Evolutionary conservation across 2,113 vertebrate species (phyloP).

Genomic region (Erythrolamprus reginae): DNA sequence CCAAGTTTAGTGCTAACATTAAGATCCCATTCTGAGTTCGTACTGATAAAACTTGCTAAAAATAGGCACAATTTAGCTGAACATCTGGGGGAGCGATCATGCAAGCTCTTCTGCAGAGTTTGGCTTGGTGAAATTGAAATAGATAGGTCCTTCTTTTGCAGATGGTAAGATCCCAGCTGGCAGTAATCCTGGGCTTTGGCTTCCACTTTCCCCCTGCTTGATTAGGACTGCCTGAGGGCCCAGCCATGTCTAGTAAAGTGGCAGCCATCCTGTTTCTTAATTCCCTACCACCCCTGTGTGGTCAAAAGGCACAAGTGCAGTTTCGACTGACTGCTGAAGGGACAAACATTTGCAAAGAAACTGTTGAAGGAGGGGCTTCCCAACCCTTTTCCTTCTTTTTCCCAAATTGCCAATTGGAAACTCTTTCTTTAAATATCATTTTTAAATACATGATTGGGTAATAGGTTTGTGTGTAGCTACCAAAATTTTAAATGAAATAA

Average conservation of each 20-base stretch:
- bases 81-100: neutral
- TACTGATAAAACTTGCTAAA: neutral
- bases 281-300: neutral
- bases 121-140: neutral
- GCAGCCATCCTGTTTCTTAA: neutral
- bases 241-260: neutral
- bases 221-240: neutral
- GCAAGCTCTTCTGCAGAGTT: neutral
- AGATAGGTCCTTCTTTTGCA: neutral
- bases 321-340: neutral
- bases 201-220: neutral
- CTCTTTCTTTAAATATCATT: neutral
- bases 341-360: neutral
- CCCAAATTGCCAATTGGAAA: neutral
- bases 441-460: neutral
- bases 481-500: no score
- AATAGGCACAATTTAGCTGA: neutral
- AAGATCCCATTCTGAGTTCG: neutral
- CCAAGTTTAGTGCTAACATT: neutral
- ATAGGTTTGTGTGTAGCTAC: neutral
- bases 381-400: neutral
- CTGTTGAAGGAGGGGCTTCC: neutral
- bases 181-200: neutral
- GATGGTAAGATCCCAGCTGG: neutral
- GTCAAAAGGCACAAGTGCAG: neutral